These are phyloP conservation scores for Meliscaeva auricollis DNA, from an alignment of 2,888 invertebrate species.

Conservation along the genomic window DNA sequence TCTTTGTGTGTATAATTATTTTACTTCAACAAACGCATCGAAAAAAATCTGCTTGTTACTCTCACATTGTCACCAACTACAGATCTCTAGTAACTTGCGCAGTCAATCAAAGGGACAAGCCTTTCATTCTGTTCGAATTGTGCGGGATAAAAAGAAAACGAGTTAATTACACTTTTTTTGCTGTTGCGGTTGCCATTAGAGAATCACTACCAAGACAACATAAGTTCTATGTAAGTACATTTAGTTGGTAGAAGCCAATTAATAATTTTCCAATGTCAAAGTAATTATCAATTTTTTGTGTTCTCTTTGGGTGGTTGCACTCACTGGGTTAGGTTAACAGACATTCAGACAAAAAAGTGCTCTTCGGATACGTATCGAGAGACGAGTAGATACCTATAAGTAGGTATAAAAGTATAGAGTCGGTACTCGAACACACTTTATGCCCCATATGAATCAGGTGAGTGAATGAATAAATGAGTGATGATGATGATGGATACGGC, in stretches of 20 bases:
- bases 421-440: background rate
- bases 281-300: conserved; percentile 64
- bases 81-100: conserved; percentile 13
- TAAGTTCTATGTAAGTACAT: background rate
- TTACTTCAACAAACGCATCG: background rate
- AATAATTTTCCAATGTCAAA: conserved; percentile 71
- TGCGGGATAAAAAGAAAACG: conserved; percentile 25
- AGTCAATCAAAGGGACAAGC: conserved; percentile 22
- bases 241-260: conserved; percentile 47
- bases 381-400: conserved; percentile 17
- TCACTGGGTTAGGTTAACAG: conserved; percentile 37
- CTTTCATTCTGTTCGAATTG: conserved; percentile 59
- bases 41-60: conserved; percentile 37
- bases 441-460: conserved; percentile 61
- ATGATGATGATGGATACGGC: conserved; percentile 70
- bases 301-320: conserved; percentile 68
- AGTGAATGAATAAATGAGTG: conserved; percentile 72
- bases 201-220: conserved; percentile 37
- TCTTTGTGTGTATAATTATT: too few relatives aligned
- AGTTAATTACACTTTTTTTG: conserved; percentile 51
- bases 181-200: conserved; percentile 11
- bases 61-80: too few relatives aligned
- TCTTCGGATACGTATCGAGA: conserved; percentile 3
- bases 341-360: conserved; percentile 34
- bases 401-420: too few relatives aligned